A percentile compares a stretch with the other conserved stretches of the same genome.
phyloP scores from a whole-genome alignment of 2,888 invertebrate genomes.

The Himalopsyche anomala region DNA sequence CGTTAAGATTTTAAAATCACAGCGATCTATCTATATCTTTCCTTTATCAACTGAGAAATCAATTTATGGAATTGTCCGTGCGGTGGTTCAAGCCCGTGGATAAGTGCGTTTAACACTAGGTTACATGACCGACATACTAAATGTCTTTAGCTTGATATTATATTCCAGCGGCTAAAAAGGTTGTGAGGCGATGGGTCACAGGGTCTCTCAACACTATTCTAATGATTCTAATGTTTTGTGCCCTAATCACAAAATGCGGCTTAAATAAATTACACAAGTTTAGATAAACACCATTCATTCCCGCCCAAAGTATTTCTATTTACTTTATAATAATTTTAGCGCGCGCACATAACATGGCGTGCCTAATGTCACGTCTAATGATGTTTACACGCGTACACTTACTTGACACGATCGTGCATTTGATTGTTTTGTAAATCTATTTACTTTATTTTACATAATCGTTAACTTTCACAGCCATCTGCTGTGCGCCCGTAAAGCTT shows the following conservation, averaged over 20 bases:
- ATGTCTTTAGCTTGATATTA: too few species aligned
- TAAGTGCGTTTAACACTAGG: too few species aligned
- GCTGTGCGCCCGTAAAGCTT: too few species aligned
- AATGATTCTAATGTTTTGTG: not conserved
- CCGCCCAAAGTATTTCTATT: constrained; percentile 22
- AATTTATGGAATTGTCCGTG: too few species aligned
- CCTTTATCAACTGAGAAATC: too few species aligned
- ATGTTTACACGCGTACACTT: constrained; percentile 11
- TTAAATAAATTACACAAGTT: constrained; percentile 27
- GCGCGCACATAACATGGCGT: constrained; percentile 1
- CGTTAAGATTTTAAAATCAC: too few species aligned
- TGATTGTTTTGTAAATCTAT: constrained; percentile 20
- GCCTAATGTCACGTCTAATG: constrained; percentile 1
- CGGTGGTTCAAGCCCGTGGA: too few species aligned
- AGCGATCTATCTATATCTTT: too few species aligned
- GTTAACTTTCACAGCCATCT: not conserved
- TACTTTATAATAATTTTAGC: constrained; percentile 26
- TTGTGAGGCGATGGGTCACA: too few species aligned
- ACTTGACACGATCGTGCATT: not conserved
- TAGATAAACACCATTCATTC: constrained; percentile 34
- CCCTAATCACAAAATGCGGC: constrained; percentile 24
- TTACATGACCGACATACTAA: too few species aligned
- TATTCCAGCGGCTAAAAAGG: too few species aligned
- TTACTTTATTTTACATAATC: constrained; percentile 1
- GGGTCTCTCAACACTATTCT: not conserved